Evolutionary conservation across 2,888 invertebrate species (phyloP).

Genomic region (Stegana nigrithorax): DNA sequence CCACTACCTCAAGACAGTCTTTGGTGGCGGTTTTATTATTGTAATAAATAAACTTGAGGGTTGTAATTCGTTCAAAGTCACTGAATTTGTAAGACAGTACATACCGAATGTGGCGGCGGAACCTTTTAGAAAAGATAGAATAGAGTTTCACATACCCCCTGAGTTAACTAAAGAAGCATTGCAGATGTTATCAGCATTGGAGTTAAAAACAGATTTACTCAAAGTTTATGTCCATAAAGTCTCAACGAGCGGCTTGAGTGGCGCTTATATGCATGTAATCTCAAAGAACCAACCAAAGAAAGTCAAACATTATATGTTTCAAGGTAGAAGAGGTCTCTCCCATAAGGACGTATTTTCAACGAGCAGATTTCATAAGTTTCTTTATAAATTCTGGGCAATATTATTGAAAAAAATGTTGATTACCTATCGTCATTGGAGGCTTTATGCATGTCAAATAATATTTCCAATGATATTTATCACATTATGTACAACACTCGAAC

Average conservation of each 20-base stretch:
- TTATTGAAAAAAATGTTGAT: conserved; percentile 55
- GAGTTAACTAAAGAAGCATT: conserved; percentile 73
- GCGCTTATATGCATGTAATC: conserved; percentile 80
- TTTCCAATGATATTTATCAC: conserved; percentile 25
- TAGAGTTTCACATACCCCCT: conserved; percentile 76
- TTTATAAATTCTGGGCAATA: conserved; percentile 72
- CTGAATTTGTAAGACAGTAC: conserved; percentile 72
- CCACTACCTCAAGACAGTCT: conserved; percentile 81
- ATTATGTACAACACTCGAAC: too few relatives aligned
- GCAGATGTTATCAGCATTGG: conserved; percentile 75
- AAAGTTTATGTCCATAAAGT: conserved; percentile 82
- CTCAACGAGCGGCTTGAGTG: conserved; percentile 85
- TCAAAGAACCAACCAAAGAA: not conserved
- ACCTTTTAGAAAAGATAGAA: conserved; percentile 79
- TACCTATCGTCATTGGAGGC: not conserved
- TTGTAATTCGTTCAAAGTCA: conserved; percentile 70
- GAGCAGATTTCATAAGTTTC: too few relatives aligned
- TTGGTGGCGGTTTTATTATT: conserved; percentile 84
- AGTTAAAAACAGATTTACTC: conserved; percentile 71
- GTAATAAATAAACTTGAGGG: conserved; percentile 70
- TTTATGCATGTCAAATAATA: conserved; percentile 22
- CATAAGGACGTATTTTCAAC: not conserved
- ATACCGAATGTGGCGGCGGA: conserved; percentile 75
- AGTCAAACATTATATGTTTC: not conserved
- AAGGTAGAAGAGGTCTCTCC: not conserved